Conservation (phyloP, 2,797 vertebrate genomes). For the Phoxinus dragarum region DNA sequence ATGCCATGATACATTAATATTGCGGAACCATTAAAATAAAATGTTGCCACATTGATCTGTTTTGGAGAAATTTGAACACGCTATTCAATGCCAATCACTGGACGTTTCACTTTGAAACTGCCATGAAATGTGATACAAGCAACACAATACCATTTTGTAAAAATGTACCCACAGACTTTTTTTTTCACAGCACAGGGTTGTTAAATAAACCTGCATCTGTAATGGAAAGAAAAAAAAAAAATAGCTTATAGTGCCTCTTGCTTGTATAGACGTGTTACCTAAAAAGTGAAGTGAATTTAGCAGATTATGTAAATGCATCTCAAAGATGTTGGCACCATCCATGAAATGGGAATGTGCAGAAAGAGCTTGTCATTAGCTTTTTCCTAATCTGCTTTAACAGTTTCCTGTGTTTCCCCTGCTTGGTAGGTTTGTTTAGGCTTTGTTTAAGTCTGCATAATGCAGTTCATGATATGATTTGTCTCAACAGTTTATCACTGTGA, state of each 20-base stretch:
- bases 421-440: constrained; percentile 8
- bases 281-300: background rate
- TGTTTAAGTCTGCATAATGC: constrained; percentile 17
- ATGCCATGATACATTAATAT: background rate
- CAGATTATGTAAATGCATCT: constrained; percentile 1
- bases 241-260: background rate
- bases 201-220: background rate
- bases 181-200: no score
- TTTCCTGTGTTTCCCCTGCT: background rate
- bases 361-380: background rate
- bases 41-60: background rate
- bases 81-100: background rate
- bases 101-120: background rate
- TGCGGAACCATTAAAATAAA: background rate
- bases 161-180: background rate
- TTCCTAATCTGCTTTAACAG: background rate
- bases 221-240: fast-evolving
- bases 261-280: background rate
- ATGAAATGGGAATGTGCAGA: background rate
- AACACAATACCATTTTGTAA: background rate
- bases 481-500: constrained; percentile 1
- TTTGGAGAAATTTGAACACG: background rate
- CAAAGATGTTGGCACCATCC: background rate
- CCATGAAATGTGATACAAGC: background rate
- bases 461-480: constrained; percentile 24